Conservation (phyloP, 2,113 vertebrate species). For the Ahaetulla prasina region DNA sequence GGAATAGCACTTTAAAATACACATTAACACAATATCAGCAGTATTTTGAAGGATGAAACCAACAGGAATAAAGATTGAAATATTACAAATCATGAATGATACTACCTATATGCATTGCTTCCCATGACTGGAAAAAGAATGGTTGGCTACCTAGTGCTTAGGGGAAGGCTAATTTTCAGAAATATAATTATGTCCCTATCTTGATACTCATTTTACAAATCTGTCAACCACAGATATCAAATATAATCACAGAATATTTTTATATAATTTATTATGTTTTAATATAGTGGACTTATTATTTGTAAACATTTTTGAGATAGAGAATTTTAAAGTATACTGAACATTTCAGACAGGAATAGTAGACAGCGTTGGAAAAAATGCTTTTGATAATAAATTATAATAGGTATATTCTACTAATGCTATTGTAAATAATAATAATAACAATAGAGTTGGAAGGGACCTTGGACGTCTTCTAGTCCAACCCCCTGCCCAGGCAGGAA, state of each 20-base stretch:
- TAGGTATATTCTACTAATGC: not conserved
- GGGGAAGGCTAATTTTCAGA: not conserved
- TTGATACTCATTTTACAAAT: not conserved
- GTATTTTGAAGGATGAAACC: slow-evolving; percentile 24
- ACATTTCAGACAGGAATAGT: not conserved
- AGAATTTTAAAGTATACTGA: not conserved
- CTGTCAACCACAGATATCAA: not conserved
- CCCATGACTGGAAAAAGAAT: not conserved
- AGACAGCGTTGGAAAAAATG: not conserved
- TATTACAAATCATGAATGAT: not conserved
- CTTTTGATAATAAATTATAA: not conserved
- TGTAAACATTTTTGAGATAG: not conserved
- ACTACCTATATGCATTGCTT: not conserved
- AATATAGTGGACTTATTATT: not conserved
- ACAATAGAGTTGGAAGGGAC: no score
- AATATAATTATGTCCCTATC: not conserved
- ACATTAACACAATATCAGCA: not conserved
- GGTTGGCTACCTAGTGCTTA: not conserved
- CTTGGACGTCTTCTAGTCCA: no score
- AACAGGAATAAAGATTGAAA: slow-evolving; percentile 6
- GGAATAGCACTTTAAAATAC: slow-evolving; percentile 5
- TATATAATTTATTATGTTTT: not conserved
- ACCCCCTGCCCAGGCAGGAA: no score
- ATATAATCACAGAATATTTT: not conserved
- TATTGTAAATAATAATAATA: no score